Evolutionary conservation across 2,888 invertebrate species (phyloP), one percentile per base, ranked within the genome.

Genomic region (Corythucha ciliata): DNA sequence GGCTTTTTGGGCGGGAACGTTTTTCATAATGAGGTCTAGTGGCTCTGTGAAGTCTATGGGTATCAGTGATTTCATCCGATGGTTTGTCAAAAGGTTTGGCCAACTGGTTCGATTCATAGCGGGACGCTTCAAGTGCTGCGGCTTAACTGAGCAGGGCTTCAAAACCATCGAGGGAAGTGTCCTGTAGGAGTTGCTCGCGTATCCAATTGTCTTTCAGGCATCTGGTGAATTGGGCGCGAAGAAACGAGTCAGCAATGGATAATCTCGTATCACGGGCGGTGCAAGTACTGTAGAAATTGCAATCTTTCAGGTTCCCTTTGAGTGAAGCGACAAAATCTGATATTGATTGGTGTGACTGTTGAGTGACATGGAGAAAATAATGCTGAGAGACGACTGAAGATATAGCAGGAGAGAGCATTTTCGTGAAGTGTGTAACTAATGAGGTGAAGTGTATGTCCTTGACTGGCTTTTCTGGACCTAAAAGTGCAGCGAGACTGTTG

Each of bases 321-420:
- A 53, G 45, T 2, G 45, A 12, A 2, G 55, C 44, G 24, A 53
- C 53, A 33, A 53, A 50, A 26, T 42, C 53, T 21, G 53, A 14
- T 12, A 53, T 53, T 2, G 44, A 44, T 20, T 53, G 55, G n/a
- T 42, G 33, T 34, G 41, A 33, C 29, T 53, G 40, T 29, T 53
- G 54, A 32, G 33, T 44, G 34, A 51, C 44, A 29, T 32, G 39
- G 20, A 48, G 39, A 20, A 48, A 48, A 48, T 40, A 48, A 40
- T 39, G 48, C 27, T 48, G 51, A 14, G 54, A 40, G 39, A 54
- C 54, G 16, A 53, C 56, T 10, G 45, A 49, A 37, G 49, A 54
- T 16, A 48, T 32, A 8, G 39, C 21, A 33, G 48, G 51, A 8
- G 46, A 27, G 22, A 46, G 46, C 45, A 52, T 52, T n/a, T 20